Base-by-base conservation (phyloP, 2,888 invertebrate genomes). In the Mythimna ferrago region DNA sequence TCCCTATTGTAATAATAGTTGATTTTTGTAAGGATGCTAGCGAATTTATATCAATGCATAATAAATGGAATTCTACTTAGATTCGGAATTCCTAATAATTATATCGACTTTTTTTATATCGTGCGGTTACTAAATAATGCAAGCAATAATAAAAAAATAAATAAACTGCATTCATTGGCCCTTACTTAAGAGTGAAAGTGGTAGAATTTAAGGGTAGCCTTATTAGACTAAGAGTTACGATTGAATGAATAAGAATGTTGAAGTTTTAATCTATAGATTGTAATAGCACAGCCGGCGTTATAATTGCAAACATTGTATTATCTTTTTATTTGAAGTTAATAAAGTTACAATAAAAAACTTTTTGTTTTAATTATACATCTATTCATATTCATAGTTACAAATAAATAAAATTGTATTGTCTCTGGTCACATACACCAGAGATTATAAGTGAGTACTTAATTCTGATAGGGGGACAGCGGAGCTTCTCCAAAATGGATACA, bases 171-270 rank as follows among this genome's bases (percentile, higher is more conserved):
- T 88, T 86, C 83, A 80, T 89, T 86, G 91, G 91, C 90, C 90
- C 89, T 90, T 90, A 89, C 86, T 88, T 91, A 89, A 80, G 89
- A 89, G 86, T 90, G 92, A 85, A 88, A 90, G 89, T 85, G 88
- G 91, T 95, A 94, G 94, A 91, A 90, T 93, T 91, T 96, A 95
- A 95, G 94, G 94, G 93, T 95, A 96, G 96, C 96, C 96, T 96
- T 96, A 96, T 90, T 96, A 96, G 96, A 88, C 71, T 95, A 95
- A 95, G 94, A 93, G 90, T 92, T 92, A 92, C 88, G 89, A 89
- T 91, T 90, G 91, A 89, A 86, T 85, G 90, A 89, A 85, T 89
- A 91, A 90, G 90, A 87, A 90, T 91, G 93, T 94, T 94, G 90
- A 93, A 92, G 87, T 93, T 94, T 94, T 93, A 93, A 90, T 94